Percentiles rank a stretch among this genome's conserved stretches.
These are phyloP conservation scores for Myrmophylax atrothorax DNA, from an alignment of 2,113 vertebrate genomes.

Conservation along the genomic window DNA sequence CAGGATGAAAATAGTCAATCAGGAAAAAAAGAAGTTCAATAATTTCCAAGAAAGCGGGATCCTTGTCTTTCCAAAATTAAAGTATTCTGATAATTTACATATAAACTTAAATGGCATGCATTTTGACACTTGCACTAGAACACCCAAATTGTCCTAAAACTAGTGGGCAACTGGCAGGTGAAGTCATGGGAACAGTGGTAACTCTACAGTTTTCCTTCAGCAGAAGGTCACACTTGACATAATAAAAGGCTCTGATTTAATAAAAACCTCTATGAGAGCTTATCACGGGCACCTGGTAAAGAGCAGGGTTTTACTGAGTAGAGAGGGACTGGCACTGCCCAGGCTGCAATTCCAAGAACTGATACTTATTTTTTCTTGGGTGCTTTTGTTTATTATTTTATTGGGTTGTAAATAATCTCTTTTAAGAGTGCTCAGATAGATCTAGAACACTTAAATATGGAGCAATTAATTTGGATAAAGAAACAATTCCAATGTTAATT, in stretches of 20 bases:
- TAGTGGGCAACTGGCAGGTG: neutral
- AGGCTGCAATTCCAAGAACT: neutral
- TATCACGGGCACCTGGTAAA: neutral
- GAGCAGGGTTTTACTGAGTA: neutral
- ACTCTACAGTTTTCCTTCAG: neutral
- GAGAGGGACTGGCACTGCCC: accelerated
- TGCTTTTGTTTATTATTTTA: neutral
- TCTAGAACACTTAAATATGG: neutral
- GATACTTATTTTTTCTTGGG: neutral
- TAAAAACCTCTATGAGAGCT: neutral
- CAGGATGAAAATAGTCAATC: neutral
- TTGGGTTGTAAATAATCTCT: neutral
- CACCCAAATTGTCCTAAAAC: neutral
- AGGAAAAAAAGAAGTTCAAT: neutral
- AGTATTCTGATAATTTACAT: neutral
- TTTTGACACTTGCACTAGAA: neutral
- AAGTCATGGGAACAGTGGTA: neutral
- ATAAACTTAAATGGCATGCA: neutral
- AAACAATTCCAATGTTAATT: neutral
- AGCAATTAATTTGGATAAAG: neutral
- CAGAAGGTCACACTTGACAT: neutral
- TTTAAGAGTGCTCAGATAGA: neutral
- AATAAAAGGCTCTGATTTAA: neutral
- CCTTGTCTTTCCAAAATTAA: neutral
- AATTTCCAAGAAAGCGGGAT: neutral